Base-by-base conservation (phyloP, 2,113 vertebrate genomes). In the Pelecanus crispus region DNA sequence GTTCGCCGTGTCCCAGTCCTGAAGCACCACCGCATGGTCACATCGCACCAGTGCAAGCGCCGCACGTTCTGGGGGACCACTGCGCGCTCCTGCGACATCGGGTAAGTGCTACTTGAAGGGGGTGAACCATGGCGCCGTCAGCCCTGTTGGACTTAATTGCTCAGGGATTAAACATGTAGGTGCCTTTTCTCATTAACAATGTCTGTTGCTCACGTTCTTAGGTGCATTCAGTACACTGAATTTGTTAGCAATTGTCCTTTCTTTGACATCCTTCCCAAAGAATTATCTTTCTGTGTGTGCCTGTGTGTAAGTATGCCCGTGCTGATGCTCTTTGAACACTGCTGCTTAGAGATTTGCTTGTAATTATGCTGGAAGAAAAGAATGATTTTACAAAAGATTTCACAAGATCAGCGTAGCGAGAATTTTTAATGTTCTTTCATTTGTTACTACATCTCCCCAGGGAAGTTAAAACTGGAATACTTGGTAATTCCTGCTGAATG, bases 21-120 rank as follows among this genome's bases (percentile, higher is more conserved):
- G 83, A 59, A 83, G 97, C 97, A 11, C 98, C 98, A 95, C 97
- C 95, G 34, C 65, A 97, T 25, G 98, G 98, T 45, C 75, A 9
- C 50, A 92, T 96, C 9, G 70, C 94, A 9, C 97, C 98, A 2
- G 59, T 89, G 90, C 98, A 98, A 49, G 86, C 65, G 24, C 63
- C 10, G 49, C 95, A 87, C 75, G 1, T 93, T 13, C 42, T 94
- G 81, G 90, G 86, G 4, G 97, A 97, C 78, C 66, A 7, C 25
- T 67, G 96, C 10, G 95, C 82, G 2, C 70, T 98, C 29, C 1
- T 96, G 98, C 40, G 78, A 94, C 24, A 3, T 42, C 1, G 89
- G 97, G 14, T 92, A 90, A 1, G 77, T 61, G n/a, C 92, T 97
- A 2, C 95, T 94, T 38, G 90, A 92, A 36, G 97, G 95, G 70